These are phyloP conservation scores for Agapetus fuscipes DNA, from an alignment of 2,888 invertebrate genomes.

Conservation along the genomic window DNA sequence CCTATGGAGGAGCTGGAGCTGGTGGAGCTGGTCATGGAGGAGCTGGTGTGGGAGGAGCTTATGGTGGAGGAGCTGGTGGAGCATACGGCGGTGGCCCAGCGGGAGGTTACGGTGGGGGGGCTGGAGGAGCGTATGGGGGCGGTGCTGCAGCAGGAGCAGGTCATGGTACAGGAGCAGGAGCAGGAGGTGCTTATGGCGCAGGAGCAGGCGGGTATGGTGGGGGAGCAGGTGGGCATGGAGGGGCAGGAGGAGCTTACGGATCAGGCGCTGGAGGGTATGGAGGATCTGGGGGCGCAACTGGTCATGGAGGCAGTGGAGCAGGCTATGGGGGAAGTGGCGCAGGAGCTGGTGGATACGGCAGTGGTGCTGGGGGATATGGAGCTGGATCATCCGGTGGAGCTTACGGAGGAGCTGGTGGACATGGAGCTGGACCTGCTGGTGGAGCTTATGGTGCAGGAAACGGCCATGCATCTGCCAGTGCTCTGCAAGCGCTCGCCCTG, in stretches of 20 bases:
- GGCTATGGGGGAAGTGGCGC: neutral
- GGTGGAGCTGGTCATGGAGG: conserved; percentile 5
- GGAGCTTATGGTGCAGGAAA: neutral
- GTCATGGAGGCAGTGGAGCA: conserved; percentile 1
- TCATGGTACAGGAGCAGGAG: neutral
- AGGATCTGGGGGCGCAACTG: neutral
- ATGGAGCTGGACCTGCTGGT: neutral
- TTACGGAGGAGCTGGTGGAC: conserved; percentile 2
- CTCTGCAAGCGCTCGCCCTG: neutral
- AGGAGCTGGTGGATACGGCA: neutral
- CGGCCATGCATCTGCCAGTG: neutral
- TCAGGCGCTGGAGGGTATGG: neutral
- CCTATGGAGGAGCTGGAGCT: neutral
- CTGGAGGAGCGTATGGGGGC: conserved; percentile 4
- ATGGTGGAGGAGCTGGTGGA: conserved; percentile 4
- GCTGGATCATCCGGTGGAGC: conserved; percentile 1
- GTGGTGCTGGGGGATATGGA: neutral
- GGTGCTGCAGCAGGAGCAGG: neutral
- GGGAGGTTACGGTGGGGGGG: conserved; percentile 1
- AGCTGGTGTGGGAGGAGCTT: neutral
- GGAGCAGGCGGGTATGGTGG: neutral
- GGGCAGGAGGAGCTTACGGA: neutral
- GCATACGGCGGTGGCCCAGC: conserved; percentile 4
- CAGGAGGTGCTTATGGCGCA: conserved; percentile 1
- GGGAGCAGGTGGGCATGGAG: neutral